Percentiles rank a stretch among this genome's conserved stretches.
These are phyloP conservation scores for Lithobates pipiens DNA, from an alignment of 2,797 vertebrate genomes.

Conservation along the genomic window DNA sequence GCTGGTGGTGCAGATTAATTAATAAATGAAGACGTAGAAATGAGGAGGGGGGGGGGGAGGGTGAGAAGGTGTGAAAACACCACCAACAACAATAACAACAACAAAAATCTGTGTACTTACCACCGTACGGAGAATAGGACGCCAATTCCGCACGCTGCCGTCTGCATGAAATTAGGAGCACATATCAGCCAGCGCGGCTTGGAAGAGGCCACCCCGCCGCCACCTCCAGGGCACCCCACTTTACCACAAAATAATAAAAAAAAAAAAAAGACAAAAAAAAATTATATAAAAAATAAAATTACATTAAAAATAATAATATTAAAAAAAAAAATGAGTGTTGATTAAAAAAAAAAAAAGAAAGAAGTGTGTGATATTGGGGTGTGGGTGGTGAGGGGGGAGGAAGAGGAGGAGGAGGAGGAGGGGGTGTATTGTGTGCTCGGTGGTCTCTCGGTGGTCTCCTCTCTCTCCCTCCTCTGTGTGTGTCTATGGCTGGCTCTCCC, in stretches of 20 bases:
- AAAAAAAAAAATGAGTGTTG: too few species aligned
- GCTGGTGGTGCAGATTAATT: conserved; percentile 82
- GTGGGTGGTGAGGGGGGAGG: conserved; percentile 17
- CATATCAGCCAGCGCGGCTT: conserved; percentile 77
- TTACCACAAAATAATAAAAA: conserved; percentile 75
- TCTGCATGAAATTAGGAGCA: conserved; percentile 86
- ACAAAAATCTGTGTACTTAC: conserved; percentile 83
- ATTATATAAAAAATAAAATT: neutral
- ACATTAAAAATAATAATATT: neutral
- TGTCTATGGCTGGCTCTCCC: conserved; percentile 66
- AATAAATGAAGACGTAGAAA: conserved; percentile 73
- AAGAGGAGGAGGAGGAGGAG: conserved; percentile 68
- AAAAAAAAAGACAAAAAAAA: conserved; percentile 69
- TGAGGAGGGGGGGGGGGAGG: neutral
- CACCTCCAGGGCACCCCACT: conserved; percentile 77
- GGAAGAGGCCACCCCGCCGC: conserved; percentile 63
- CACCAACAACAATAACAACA: conserved; percentile 66
- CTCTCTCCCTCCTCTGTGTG: conserved; percentile 28
- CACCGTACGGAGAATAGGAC: conserved; percentile 81
- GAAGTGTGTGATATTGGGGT: neutral
- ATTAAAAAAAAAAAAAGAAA: neutral
- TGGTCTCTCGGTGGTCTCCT: conserved; percentile 71
- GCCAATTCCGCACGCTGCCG: conserved; percentile 87
- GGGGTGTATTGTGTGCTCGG: conserved; percentile 75
- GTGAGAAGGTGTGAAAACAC: conserved; percentile 61